Conservation (phyloP, 2,113 vertebrate genomes). For the Cnemophilus loriae region DNA sequence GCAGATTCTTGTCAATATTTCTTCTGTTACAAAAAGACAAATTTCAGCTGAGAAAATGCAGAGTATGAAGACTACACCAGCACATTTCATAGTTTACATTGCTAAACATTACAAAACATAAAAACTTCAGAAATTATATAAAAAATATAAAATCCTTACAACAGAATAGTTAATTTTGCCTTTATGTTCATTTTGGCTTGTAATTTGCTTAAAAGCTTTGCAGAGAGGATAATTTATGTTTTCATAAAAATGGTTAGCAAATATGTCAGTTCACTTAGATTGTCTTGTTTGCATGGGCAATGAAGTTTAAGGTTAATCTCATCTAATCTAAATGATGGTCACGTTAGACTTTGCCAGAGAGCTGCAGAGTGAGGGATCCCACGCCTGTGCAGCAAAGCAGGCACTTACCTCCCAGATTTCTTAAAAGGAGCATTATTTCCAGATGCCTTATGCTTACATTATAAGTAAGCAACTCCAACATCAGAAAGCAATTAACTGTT, state of each 20-base stretch:
- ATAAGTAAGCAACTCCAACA: not conserved
- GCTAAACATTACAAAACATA: not conserved
- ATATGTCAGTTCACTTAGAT: not conserved
- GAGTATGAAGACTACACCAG: not conserved
- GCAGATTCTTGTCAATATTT: not conserved
- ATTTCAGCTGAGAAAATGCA: not conserved
- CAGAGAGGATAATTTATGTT: not conserved
- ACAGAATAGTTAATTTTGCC: not conserved
- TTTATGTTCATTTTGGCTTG: not conserved
- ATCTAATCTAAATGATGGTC: not conserved
- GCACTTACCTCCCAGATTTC: not conserved
- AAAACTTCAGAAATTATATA: not conserved
- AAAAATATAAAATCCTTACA: not conserved
- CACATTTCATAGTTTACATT: not conserved
- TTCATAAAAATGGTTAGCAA: not conserved
- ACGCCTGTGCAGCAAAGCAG: not conserved
- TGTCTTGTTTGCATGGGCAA: not conserved
- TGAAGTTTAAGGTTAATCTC: slow-evolving; percentile 18
- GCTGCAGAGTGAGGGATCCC: not conserved
- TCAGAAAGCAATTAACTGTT: slow-evolving; percentile 21
- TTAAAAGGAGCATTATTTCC: slow-evolving; percentile 7
- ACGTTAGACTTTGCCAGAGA: not conserved
- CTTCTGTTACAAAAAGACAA: not conserved
- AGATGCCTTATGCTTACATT: not conserved
- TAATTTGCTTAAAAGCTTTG: slow-evolving; percentile 26